Evolutionary conservation across 2,113 vertebrate species (phyloP).

Genomic region (Pluvianellus socialis): DNA sequence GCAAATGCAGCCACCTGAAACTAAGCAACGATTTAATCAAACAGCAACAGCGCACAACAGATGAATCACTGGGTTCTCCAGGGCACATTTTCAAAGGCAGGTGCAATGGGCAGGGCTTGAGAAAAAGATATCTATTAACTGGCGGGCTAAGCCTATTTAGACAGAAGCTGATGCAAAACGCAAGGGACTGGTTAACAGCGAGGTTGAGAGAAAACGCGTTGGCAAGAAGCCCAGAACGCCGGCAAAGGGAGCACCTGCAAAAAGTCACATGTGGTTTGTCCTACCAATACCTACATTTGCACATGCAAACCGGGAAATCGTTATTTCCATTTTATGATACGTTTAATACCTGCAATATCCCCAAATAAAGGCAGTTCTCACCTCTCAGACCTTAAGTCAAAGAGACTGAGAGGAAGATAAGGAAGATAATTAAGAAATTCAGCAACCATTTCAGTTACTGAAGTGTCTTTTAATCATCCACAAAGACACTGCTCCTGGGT

Average conservation of each 20-base stretch:
- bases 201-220: constrained; percentile 42
- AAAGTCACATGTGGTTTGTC: neutral
- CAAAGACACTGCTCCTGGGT: neutral
- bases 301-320: neutral
- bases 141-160: constrained; percentile 57
- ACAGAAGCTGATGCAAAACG: constrained; percentile 37
- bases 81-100: constrained; percentile 62
- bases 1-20: constrained; percentile 63
- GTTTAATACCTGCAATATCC: neutral
- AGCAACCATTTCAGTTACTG: neutral
- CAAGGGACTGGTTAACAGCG: constrained; percentile 30
- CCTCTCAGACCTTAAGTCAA: neutral
- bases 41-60: constrained; percentile 19
- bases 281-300: constrained; percentile 29
- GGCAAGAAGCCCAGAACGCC: constrained; percentile 48
- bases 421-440: neutral
- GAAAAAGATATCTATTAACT: constrained; percentile 57
- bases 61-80: constrained; percentile 32
- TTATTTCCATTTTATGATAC: neutral
- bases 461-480: neutral
- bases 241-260: constrained; percentile 55
- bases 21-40: constrained; percentile 56
- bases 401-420: neutral
- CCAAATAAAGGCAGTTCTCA: neutral
- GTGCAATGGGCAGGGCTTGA: constrained; percentile 58